A percentile compares a stretch with the other conserved stretches of the same genome.
phyloP scores from a whole-genome alignment of 2,113 vertebrate genomes.

The Ophthalmolycus amberensis region DNA sequence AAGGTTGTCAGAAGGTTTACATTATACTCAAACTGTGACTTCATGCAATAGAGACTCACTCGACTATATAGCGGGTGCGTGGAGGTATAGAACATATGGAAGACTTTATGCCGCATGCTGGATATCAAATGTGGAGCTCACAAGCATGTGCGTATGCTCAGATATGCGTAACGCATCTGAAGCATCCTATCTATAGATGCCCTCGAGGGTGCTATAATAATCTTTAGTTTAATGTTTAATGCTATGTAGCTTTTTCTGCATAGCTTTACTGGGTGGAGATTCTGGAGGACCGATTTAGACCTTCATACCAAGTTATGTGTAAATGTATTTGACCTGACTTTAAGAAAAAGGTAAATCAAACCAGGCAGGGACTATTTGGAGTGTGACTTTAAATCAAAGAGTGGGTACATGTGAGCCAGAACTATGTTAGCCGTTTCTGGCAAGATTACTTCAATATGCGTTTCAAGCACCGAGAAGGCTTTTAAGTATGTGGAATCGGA shows the following conservation, averaged over 20 bases:
- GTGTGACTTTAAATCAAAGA: conserved; percentile 16
- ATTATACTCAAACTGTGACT: conserved; percentile 9
- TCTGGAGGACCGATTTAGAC: conserved; percentile 45
- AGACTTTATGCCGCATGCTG: conserved; percentile 23
- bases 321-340: conserved; percentile 46
- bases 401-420: conserved; percentile 15
- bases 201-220: conserved; percentile 16
- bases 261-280: conserved; percentile 49
- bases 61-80: not conserved
- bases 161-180: conserved; percentile 7
- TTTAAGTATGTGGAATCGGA: conserved; percentile 19
- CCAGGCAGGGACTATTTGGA: conserved; percentile 17
- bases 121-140: conserved; percentile 14
- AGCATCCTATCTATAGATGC: conserved; percentile 26
- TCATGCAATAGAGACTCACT: not conserved
- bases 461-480: conserved; percentile 30
- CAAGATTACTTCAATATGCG: not conserved
- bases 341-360: conserved; percentile 41
- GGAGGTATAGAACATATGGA: conserved; percentile 31
- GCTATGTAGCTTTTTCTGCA: conserved; percentile 30
- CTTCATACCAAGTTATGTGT: conserved; percentile 9
- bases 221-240: conserved; percentile 34
- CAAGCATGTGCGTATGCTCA: conserved; percentile 14
- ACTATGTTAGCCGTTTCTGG: conserved; percentile 9
- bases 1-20: conserved; percentile 22